phyloP scores from a whole-genome alignment of 2,888 invertebrate species.

The Diadromus collaris region DNA sequence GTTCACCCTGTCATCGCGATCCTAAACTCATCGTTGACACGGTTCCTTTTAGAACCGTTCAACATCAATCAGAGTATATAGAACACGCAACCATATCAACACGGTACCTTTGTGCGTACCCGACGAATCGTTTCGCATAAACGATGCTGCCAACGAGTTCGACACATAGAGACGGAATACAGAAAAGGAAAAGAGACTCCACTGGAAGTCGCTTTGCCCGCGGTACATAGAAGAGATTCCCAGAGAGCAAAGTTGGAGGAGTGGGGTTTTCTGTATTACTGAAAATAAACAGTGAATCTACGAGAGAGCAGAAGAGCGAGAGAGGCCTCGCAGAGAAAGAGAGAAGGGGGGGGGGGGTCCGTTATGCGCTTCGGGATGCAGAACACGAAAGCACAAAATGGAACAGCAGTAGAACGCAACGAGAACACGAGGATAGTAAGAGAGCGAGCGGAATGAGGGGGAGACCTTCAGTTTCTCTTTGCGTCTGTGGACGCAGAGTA shows the following conservation, averaged over 20 bases:
- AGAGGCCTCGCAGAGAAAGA: background rate
- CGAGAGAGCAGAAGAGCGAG: slow-evolving; percentile 34
- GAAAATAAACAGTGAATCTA: slow-evolving; percentile 69
- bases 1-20: background rate
- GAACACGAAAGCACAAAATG: slow-evolving; percentile 50
- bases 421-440: slow-evolving; percentile 26
- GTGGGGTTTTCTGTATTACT: slow-evolving; percentile 70
- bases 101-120: background rate
- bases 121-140: background rate
- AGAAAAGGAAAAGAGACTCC: slow-evolving; percentile 14
- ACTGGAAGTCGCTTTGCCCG: slow-evolving; percentile 45
- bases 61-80: background rate
- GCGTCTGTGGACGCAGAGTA: slow-evolving; percentile 32
- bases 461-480: slow-evolving; percentile 10
- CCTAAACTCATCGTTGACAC: background rate
- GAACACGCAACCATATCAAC: background rate
- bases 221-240: slow-evolving; percentile 43
- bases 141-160: background rate
- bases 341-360: slow-evolving; percentile 43
- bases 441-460: slow-evolving; percentile 15
- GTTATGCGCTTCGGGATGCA: slow-evolving; percentile 44
- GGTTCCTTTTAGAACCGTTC: background rate
- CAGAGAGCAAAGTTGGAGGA: slow-evolving; percentile 33
- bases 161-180: slow-evolving; percentile 1
- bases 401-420: slow-evolving; percentile 26